phyloP scores from a whole-genome alignment of 2,113 vertebrate species.

The Lota lota region DNA sequence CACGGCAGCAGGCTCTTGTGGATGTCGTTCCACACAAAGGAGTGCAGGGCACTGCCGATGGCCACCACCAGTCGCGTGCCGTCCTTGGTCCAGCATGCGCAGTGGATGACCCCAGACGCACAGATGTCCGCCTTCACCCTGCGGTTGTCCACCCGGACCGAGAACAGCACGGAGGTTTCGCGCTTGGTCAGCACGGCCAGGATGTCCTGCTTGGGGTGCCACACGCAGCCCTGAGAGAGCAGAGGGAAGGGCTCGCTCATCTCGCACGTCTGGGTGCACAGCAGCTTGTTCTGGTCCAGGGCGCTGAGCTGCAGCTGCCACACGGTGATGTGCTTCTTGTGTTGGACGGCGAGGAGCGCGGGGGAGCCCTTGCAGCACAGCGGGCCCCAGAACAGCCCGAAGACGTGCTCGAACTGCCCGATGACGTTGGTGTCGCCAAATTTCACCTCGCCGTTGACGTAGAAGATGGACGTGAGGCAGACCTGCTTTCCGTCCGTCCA shows the following conservation, averaged over 20 bases:
- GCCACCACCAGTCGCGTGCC: slow-evolving; percentile 88
- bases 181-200: slow-evolving; percentile 85
- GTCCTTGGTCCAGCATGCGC: slow-evolving; percentile 92
- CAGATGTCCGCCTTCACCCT: slow-evolving; percentile 81
- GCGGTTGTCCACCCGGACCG: slow-evolving; percentile 76
- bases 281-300: slow-evolving; percentile 78
- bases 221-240: slow-evolving; percentile 90
- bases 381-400: slow-evolving; percentile 87
- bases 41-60: slow-evolving; percentile 83
- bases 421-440: slow-evolving; percentile 89
- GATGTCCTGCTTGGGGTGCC: slow-evolving; percentile 87
- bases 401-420: slow-evolving; percentile 89
- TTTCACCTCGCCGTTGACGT: slow-evolving; percentile 73
- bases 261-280: slow-evolving; percentile 87
- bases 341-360: slow-evolving; percentile 86
- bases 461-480: slow-evolving; percentile 79
- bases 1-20: slow-evolving; percentile 82
- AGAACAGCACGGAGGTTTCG: slow-evolving; percentile 81
- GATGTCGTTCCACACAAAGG: slow-evolving; percentile 88
- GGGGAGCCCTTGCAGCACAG: slow-evolving; percentile 66
- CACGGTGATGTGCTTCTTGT: slow-evolving; percentile 84
- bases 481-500: slow-evolving; percentile 96
- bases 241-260: slow-evolving; percentile 82
- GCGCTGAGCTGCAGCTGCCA: slow-evolving; percentile 85
- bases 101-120: slow-evolving; percentile 79